phyloP scores from a whole-genome alignment of 2,888 invertebrate species.

The Deroplatys truncata region DNA sequence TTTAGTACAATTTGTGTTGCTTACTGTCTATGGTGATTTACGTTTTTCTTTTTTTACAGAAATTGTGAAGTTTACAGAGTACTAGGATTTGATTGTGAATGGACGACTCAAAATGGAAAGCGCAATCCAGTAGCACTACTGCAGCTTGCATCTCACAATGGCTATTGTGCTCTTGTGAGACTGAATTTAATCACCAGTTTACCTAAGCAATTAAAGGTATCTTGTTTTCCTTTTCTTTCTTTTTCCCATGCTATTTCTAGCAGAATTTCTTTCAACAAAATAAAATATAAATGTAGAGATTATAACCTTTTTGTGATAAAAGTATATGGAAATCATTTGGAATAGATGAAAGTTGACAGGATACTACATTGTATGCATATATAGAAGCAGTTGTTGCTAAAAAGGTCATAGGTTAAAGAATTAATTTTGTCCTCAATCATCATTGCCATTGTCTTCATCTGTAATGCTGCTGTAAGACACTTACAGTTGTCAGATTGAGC shows the following conservation, averaged over 20 bases:
- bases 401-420: no score
- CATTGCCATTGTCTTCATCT: no score
- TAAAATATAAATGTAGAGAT: background rate
- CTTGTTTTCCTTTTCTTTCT: background rate
- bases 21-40: background rate
- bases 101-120: conserved; percentile 61
- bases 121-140: conserved; percentile 63
- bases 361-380: no score
- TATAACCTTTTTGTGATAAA: no score
- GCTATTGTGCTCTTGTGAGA: conserved; percentile 66
- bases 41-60: background rate
- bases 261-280: background rate
- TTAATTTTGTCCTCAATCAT: no score
- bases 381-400: no score
- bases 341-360: no score
- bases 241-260: background rate
- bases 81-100: conserved; percentile 78
- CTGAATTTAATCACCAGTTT: conserved; percentile 56
- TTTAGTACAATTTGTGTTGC: no score
- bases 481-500: no score
- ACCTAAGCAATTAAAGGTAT: conserved; percentile 59
- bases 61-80: conserved; percentile 39
- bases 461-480: no score
- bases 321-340: no score
- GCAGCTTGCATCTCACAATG: conserved; percentile 67